Evolutionary conservation across 1,140 invertebrate genomes (phyloP).

Genomic region (Pseudomyrmex flavicornis): DNA sequence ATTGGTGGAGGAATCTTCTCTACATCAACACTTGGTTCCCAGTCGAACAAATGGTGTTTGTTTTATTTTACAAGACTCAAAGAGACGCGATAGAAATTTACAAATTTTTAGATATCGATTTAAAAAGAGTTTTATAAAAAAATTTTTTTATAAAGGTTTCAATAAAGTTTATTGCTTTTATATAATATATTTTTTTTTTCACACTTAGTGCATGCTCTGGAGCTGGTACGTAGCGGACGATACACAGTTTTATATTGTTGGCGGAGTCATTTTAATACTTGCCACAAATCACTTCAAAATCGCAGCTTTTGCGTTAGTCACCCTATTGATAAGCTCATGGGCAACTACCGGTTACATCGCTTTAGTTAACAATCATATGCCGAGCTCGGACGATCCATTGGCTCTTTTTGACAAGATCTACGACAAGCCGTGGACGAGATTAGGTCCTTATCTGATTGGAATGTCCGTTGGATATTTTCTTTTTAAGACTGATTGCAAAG

Average conservation of each 20-base stretch:
- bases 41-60: constrained; percentile 92
- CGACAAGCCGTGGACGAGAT: constrained; percentile 94
- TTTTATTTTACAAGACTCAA: background rate
- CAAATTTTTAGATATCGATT: too few species aligned
- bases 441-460: constrained; percentile 93
- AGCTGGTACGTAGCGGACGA: constrained; percentile 96
- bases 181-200: constrained; percentile 8
- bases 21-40: constrained; percentile 94
- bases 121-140: too few species aligned
- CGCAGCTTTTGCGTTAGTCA: constrained; percentile 87
- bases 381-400: constrained; percentile 92
- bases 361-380: constrained; percentile 91
- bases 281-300: constrained; percentile 91
- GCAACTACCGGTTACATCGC: constrained; percentile 92
- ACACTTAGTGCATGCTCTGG: constrained; percentile 92
- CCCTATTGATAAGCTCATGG: constrained; percentile 91
- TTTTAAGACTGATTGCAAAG: constrained; percentile 92
- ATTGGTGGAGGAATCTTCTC: constrained; percentile 94
- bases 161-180: too few species aligned
- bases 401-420: constrained; percentile 95
- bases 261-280: constrained; percentile 91
- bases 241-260: constrained; percentile 93
- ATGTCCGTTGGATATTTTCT: constrained; percentile 93
- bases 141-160: too few species aligned
- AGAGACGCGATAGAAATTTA: too few species aligned